A percentile compares a stretch with the other conserved stretches of the same genome.
Evolutionary conservation across 1,140 invertebrate species (phyloP).

Genomic region (Bemisia tabaci): DNA sequence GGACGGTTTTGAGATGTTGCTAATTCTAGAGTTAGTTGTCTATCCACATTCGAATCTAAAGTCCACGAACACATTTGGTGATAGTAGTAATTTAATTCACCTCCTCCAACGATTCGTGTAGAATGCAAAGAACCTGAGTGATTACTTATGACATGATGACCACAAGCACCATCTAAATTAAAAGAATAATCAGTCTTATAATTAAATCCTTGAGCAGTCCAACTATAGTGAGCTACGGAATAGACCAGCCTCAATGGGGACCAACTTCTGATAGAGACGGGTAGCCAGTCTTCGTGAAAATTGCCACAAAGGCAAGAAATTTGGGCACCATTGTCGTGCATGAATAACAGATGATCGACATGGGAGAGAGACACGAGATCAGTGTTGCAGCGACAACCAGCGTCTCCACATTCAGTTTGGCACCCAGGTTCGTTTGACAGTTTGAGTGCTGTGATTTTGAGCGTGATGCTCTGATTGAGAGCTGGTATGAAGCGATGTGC

Average conservation of each 20-base stretch:
- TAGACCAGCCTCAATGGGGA: conserved; percentile 49
- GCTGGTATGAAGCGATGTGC: conserved; percentile 55
- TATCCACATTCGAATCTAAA: conserved; percentile 48
- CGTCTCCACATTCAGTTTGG: conserved; percentile 51
- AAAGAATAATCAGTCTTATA: conserved; percentile 54
- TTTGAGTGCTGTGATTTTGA: conserved; percentile 33
- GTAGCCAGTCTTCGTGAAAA: conserved; percentile 52
- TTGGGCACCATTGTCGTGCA: conserved; percentile 42
- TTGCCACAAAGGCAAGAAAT: conserved; percentile 57
- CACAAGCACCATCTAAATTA: conserved; percentile 49
- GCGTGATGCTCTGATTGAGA: conserved; percentile 50
- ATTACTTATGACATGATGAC: conserved; percentile 44
- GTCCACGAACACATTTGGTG: conserved; percentile 59
- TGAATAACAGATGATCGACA: conserved; percentile 48
- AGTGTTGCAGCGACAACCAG: conserved; percentile 51
- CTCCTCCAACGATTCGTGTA: conserved; percentile 32
- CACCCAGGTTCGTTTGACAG: conserved; percentile 34
- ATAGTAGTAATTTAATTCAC: conserved; percentile 40
- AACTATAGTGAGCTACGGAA: conserved; percentile 49
- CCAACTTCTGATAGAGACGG: conserved; percentile 50
- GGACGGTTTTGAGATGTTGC: conserved; percentile 49
- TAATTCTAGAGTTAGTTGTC: conserved; percentile 50
- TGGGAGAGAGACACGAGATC: conserved; percentile 32
- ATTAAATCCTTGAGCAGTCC: conserved; percentile 45
- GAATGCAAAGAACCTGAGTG: conserved; percentile 44